A percentile compares a stretch with the other conserved stretches of the same genome.
phyloP scores from a whole-genome alignment of 2,113 vertebrate genomes.

The Propithecus coquereli region DNA sequence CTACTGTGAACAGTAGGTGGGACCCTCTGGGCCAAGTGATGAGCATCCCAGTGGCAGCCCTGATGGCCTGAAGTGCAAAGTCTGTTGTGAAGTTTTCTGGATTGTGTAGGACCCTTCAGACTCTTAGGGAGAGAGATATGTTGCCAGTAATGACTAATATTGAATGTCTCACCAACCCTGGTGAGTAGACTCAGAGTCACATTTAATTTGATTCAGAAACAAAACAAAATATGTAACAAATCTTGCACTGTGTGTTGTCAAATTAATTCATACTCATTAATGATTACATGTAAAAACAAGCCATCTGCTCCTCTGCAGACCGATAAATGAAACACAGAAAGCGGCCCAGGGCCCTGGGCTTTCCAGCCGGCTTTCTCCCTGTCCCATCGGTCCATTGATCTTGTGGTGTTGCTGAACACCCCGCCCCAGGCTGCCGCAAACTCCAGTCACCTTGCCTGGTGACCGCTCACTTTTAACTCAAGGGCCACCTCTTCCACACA shows the following conservation, averaged over 20 bases:
- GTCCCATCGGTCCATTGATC: not conserved
- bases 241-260: not conserved
- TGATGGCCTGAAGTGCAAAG: not conserved
- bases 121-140: not conserved
- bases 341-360: not conserved
- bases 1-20: not conserved
- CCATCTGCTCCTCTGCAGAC: not conserved
- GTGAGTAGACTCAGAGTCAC: not conserved
- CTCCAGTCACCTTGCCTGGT: rapidly evolving
- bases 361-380: rapidly evolving
- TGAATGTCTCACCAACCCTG: not conserved
- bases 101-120: not conserved
- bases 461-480: not conserved
- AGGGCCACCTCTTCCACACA: not conserved
- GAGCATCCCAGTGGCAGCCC: not conserved
- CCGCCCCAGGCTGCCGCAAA: not conserved
- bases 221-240: not conserved
- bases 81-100: not conserved
- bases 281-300: not conserved
- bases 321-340: not conserved
- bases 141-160: not conserved
- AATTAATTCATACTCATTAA: not conserved
- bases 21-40: rapidly evolving
- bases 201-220: not conserved
- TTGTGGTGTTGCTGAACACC: not conserved